These are phyloP conservation scores for Speoplatyrhinus poulsoni DNA, from an alignment of 2,113 vertebrate genomes.

Conservation along the genomic window DNA sequence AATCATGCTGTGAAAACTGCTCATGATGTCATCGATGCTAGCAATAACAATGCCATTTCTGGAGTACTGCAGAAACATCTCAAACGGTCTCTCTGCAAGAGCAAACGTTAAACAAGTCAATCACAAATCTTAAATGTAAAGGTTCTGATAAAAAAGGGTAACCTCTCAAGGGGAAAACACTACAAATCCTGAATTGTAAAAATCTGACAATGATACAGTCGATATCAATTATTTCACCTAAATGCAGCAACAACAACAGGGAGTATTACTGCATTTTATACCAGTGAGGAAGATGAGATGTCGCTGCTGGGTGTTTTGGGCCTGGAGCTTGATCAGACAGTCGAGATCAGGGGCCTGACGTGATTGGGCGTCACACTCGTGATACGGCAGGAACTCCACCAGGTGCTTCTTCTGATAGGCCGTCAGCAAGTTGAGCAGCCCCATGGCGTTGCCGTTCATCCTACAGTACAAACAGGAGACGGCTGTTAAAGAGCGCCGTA, in stretches of 20 bases:
- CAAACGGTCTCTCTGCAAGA: conserved; percentile 83
- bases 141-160: too few species aligned
- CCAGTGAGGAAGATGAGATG: conserved; percentile 93
- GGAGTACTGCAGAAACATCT: conserved; percentile 78
- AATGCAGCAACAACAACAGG: too few species aligned
- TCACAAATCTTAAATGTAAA: too few species aligned
- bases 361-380: conserved; percentile 89
- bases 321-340: conserved; percentile 91
- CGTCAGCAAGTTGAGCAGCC: conserved; percentile 86
- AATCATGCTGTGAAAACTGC: conserved; percentile 84
- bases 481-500: not conserved
- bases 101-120: conserved; percentile 5
- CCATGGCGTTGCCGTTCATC: conserved; percentile 86
- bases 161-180: too few species aligned
- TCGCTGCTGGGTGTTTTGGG: conserved; percentile 89
- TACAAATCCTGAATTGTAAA: too few species aligned
- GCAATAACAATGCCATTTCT: conserved; percentile 90
- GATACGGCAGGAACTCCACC: conserved; percentile 95
- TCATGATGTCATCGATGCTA: conserved; percentile 86
- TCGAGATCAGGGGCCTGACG: conserved; percentile 91
- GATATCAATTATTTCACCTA: too few species aligned
- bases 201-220: too few species aligned
- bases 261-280: conserved; percentile 44
- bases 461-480: conserved; percentile 57
- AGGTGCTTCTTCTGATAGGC: conserved; percentile 90